phyloP scores from a whole-genome alignment of 2,113 vertebrate genomes.

The Eublepharis macularius region DNA sequence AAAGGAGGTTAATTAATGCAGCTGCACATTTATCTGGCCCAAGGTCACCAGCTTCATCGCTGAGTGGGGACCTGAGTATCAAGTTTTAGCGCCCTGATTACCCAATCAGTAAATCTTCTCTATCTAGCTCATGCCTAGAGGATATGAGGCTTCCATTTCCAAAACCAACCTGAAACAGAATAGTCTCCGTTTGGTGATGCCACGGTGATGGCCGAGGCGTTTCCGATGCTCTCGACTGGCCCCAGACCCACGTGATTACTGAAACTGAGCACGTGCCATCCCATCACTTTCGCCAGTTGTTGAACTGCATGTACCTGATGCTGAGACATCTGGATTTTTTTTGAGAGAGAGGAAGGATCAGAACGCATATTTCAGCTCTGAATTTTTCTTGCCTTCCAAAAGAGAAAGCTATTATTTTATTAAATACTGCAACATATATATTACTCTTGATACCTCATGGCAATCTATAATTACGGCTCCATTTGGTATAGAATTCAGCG shows the following conservation, averaged over 20 bases:
- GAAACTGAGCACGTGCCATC: conserved; percentile 98
- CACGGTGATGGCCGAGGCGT: conserved; percentile 92
- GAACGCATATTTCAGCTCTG: background rate
- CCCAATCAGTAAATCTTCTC: background rate
- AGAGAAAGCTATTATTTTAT: background rate
- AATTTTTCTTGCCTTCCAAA: background rate
- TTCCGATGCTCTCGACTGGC: conserved; percentile 93
- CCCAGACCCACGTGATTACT: conserved; percentile 95
- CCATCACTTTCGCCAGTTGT: conserved; percentile 98
- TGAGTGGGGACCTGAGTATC: too few species aligned
- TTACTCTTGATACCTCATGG: background rate
- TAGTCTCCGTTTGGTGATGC: conserved; percentile 93
- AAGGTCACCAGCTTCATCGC: too few species aligned
- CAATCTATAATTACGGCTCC: background rate
- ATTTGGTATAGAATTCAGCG: background rate
- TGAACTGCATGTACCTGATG: conserved; percentile 97
- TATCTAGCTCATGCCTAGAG: background rate
- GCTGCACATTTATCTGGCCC: too few species aligned
- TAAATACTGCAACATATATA: background rate
- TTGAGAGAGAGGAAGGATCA: background rate
- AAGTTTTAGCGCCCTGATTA: too few species aligned
- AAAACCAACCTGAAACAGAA: conserved; percentile 87
- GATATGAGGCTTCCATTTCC: background rate
- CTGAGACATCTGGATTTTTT: conserved; percentile 91
- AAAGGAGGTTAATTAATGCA: too few species aligned